Base-by-base conservation (phyloP, 2,888 invertebrate genomes). In the Protodeltote pygarga region DNA sequence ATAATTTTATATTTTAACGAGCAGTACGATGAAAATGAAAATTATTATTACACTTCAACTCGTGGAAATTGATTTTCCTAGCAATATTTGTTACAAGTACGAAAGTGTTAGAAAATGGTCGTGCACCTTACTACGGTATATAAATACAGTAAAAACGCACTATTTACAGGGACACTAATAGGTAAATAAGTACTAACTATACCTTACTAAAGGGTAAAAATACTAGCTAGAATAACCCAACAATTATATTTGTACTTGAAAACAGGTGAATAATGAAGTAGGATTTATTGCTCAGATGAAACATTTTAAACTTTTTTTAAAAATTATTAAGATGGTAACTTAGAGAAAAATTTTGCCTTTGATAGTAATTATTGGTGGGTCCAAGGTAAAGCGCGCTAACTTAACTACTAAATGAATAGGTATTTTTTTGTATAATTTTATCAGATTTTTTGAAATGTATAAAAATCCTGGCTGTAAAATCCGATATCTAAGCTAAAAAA, bases 171-270 rank as follows among this genome's bases (percentile, higher is more conserved):
- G 68, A 70, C 49, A 32, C 44, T 64, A 59, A 28, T 47, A 59
- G 29, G 32, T 63, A 44, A 47, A 57, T 45, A 42, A 35, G 4
- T 19, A 19, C 28, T 42, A 42, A 53, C 50, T 65, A 33, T 66
- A 67, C 46, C 58, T 29, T 49, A 44, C 15, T 10, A 45, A 51
- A 51, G 40, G 23, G 24, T 39, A 37, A 35, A 46, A 17, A 23
- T 51, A 51, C 11, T 37, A 10, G 21, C 33, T 63, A 50, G 27
- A 49, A 42, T 39, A 61, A 63, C 60, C 42, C 38, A 50, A 60
- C 5, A 11, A 55, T 60, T 19, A 62, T 39, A 51, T 81, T 81
- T 80, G 81, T 81, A 81, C 81, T 80, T 52, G 73, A 79, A 77
- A 76, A 71, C 71, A 66, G 51, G 67, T 66, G 58, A 58, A 40